phyloP scores from a whole-genome alignment of 1,140 invertebrate genomes.

The Sminthurinus signatus region DNA sequence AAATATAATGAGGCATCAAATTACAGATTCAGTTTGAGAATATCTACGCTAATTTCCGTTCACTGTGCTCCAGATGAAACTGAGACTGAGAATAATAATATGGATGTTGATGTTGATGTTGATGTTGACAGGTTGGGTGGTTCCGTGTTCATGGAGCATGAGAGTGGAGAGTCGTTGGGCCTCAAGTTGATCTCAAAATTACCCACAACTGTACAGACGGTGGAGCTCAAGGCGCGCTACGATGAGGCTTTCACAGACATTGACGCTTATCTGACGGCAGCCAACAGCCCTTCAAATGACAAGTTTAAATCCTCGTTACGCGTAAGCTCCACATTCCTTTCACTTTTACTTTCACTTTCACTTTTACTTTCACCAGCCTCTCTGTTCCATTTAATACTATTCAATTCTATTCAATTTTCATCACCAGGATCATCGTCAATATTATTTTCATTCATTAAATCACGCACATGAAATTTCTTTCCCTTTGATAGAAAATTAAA shows the following conservation, averaged over 20 bases:
- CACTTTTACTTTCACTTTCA: too few species aligned
- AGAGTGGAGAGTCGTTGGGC: background rate
- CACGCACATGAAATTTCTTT: too few species aligned
- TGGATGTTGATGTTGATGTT: background rate
- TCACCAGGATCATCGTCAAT: too few species aligned
- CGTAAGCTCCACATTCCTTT: too few species aligned
- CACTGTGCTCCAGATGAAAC: background rate
- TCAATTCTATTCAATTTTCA: too few species aligned
- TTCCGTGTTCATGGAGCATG: constrained; percentile 4
- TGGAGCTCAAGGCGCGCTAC: constrained; percentile 17
- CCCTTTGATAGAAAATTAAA: too few species aligned
- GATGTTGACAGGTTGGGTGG: constrained; percentile 16
- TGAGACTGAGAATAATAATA: background rate
- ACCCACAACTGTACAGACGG: background rate
- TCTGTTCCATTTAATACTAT: too few species aligned
- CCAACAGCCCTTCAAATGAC: background rate
- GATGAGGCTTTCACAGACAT: constrained; percentile 16
- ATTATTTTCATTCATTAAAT: too few species aligned
- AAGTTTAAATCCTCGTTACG: background rate
- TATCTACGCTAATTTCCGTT: too few species aligned
- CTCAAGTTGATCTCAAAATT: constrained; percentile 18
- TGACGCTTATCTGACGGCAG: background rate
- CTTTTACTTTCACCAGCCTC: too few species aligned
- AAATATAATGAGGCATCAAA: too few species aligned
- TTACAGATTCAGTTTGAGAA: too few species aligned